Percentiles rank a stretch among this genome's conserved stretches.
Conservation (phyloP, 2,113 vertebrate genomes). For the Rhinoderma darwinii region DNA sequence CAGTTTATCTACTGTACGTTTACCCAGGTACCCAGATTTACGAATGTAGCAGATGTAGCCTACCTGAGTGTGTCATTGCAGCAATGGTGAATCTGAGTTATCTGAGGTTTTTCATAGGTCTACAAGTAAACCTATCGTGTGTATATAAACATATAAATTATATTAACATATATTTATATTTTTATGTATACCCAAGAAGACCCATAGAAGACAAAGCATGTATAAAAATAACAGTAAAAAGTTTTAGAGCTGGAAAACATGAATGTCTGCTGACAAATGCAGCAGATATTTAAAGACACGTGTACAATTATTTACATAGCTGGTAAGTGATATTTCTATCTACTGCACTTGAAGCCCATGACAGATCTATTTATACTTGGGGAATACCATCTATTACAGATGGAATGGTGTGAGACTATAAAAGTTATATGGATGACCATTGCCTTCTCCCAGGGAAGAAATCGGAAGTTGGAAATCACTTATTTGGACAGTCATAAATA, state of each 20-base stretch:
- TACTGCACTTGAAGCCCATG: constrained; percentile 1
- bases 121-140: no score
- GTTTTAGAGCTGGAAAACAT: neutral
- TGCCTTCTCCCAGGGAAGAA: neutral
- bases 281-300: constrained; percentile 25
- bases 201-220: neutral
- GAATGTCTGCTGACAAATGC: constrained; percentile 30
- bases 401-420: constrained; percentile 53
- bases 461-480: constrained; percentile 8
- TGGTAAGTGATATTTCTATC: constrained; percentile 35
- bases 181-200: no score
- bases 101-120: no score
- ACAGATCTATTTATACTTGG: constrained; percentile 41
- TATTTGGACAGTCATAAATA: constrained; percentile 28
- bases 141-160: no score
- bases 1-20: no score
- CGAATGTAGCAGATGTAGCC: no score
- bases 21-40: no score
- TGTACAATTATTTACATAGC: constrained; percentile 54
- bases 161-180: no score
- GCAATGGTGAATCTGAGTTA: no score
- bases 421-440: neutral
- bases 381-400: constrained; percentile 47
- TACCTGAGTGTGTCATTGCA: no score
- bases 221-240: neutral